Base-by-base conservation (phyloP, 2,888 invertebrate species). In the Lithophane socia region DNA sequence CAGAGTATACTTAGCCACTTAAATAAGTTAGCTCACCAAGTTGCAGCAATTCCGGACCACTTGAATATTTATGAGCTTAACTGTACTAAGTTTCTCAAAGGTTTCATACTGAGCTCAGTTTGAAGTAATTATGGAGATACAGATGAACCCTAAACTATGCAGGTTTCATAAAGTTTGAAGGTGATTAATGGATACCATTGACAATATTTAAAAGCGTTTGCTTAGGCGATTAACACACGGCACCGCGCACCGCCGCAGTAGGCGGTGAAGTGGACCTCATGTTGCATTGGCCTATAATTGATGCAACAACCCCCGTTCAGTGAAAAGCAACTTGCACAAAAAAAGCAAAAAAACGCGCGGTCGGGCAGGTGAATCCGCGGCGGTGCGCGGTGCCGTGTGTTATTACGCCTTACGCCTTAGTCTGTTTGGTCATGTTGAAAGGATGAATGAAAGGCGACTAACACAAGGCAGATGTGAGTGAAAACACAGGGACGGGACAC, bases 61-160 rank as follows among this genome's bases (percentile, higher is more conserved):
- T 67, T 77, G 69, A 79, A 77, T 77, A 67, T 77, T 77, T 79
- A 79, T 68, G 61, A 77, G 24, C 37, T 54, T 44, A 37, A 68
- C 79, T 13, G 60, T 21, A 79, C 18, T 7, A 68, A 77, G 69
- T 68, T 77, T 61, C 79, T 61, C 16, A 29, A 77, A 77, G n/a
- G 69, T 67, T n/a, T 67, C 37, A 68, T 61, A 24, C 47, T 52
- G 21, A 49, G 16, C 37, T 60, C 13, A 4, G 79, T 24, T 13
- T 79, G 16, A 68, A 65, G 5, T 61, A 10, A 61, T 52, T 44
- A 78, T 60, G 42, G 4, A 61, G 44, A 37, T 67, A 61, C 61
- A 37, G 12, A 64, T 24, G 5, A 21, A 65, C 21, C 13, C 8
- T 24, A 4, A 44, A 79, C 29, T 66, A 52, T 47, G 44, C 16